These are phyloP conservation scores for Anniella stebbinsi DNA, from an alignment of 2,797 vertebrate genomes.

Conservation along the genomic window DNA sequence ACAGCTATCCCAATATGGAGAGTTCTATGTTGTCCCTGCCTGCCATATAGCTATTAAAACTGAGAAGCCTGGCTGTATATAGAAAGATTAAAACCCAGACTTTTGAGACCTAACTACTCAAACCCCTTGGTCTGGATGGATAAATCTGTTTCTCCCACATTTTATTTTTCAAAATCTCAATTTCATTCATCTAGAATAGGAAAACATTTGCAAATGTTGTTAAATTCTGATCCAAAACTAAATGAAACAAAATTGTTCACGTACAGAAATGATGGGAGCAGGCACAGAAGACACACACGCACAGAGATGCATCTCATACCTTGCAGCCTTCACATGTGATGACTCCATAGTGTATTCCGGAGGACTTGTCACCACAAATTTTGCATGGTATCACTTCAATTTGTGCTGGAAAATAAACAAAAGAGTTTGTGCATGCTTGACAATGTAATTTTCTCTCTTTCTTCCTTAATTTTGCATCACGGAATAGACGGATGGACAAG, in stretches of 20 bases:
- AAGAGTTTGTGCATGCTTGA: conserved; percentile 63
- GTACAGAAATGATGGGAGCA: conserved; percentile 36
- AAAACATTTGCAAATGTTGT: too few relatives aligned
- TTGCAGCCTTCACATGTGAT: conserved; percentile 99
- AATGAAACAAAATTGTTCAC: background rate
- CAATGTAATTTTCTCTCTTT: conserved; percentile 47
- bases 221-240: too few relatives aligned
- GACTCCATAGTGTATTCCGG: conserved; percentile 99
- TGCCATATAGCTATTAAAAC: too few relatives aligned
- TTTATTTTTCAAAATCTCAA: too few relatives aligned
- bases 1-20: too few relatives aligned
- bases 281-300: conserved; percentile 23
- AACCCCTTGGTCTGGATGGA: too few relatives aligned
- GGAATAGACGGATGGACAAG: conserved; percentile 27
- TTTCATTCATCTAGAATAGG: too few relatives aligned
- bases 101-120: too few relatives aligned
- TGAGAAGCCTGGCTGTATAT: too few relatives aligned
- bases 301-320: conserved; percentile 79
- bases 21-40: too few relatives aligned
- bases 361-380: conserved; percentile 99
- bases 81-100: too few relatives aligned
- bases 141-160: too few relatives aligned
- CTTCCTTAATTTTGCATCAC: conserved; percentile 33
- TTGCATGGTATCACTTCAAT: conserved; percentile 99
- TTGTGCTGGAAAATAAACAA: conserved; percentile 89